A percentile compares a stretch with the other conserved stretches of the same genome.
These are phyloP conservation scores for Proteles cristata DNA, from an alignment of 2,113 vertebrate genomes.

Conservation along the genomic window DNA sequence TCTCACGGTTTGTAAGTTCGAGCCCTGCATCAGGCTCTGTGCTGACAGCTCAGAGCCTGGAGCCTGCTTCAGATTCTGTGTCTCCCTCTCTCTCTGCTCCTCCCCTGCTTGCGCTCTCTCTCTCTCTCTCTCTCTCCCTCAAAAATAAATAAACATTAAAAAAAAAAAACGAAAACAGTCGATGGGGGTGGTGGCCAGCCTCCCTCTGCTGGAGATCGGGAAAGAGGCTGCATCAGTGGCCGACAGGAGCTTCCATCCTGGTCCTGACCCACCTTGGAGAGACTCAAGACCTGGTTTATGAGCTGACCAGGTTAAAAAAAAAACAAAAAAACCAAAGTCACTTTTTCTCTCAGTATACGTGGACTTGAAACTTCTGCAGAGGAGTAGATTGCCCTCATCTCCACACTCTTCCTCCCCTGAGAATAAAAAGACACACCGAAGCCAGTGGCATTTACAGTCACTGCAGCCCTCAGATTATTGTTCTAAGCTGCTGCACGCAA, in stretches of 20 bases:
- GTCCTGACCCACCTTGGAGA: neutral
- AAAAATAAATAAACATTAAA: neutral
- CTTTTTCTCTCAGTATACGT: neutral
- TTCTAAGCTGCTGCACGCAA: neutral
- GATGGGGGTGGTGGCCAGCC: neutral
- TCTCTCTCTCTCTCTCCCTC: too few relatives aligned
- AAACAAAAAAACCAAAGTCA: neutral
- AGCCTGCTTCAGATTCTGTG: neutral
- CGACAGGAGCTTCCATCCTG: neutral
- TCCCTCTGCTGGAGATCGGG: neutral
- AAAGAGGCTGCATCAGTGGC: neutral
- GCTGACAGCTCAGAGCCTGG: neutral
- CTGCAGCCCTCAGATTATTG: neutral
- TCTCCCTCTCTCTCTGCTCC: too few relatives aligned
- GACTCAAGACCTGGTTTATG: neutral
- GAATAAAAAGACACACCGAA: neutral
- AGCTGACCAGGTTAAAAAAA: neutral
- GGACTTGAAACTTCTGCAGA: neutral
- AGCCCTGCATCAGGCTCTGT: neutral
- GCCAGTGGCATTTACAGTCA: neutral
- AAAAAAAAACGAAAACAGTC: neutral
- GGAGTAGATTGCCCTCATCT: neutral
- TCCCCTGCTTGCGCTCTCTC: too few relatives aligned
- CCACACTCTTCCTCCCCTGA: neutral
- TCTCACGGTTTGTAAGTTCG: neutral